Base-by-base conservation (phyloP, 2,888 invertebrate species). In the Hipparchia sbordonii region DNA sequence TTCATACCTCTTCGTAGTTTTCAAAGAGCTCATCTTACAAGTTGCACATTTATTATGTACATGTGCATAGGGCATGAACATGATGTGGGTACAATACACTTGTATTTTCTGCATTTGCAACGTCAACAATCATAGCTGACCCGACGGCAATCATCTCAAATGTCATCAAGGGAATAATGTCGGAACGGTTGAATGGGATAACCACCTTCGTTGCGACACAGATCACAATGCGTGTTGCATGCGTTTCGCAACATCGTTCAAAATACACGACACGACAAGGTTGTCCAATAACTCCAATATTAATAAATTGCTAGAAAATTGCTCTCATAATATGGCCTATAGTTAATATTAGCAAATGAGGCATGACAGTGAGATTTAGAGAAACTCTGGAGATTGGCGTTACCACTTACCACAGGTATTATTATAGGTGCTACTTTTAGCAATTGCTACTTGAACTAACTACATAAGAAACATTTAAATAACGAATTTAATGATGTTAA, bases 111-210 rank as follows among this genome's bases (percentile, higher is more conserved):
- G 23, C 57, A 57, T 56, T 71, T 67, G 70, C 72, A 51, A 72
- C 54, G 63, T 70, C 67, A 54, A 75, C 73, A 75, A 75, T 75
- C 73, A 73, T 59, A 72, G 70, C 69, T 66, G 72, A 74, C 67
- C 68, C 71, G 69, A 67, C 66, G 62, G 73, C 73, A 75, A 75
- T 75, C 73, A 73, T 73, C 75, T 73, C 67, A 73, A 75, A 73
- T 75, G 75, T 73, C 75, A 73, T 79, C 77, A 77, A 76, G 76
- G 77, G 75, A 75, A 76, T 66, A 69, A 75, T 72, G 76, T 77
- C 71, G 72, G 74, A 75, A 75, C 72, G 67, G 71, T 72, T 77
- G 76, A 74, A 74, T 77, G 70, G 72, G 76, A 75, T 77, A 75
- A 77, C 66, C 67, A 54, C 52, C 63, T 67, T 61, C 56, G 56